phyloP scores from a whole-genome alignment of 2,113 vertebrate species.

The Sardina pilchardus region DNA sequence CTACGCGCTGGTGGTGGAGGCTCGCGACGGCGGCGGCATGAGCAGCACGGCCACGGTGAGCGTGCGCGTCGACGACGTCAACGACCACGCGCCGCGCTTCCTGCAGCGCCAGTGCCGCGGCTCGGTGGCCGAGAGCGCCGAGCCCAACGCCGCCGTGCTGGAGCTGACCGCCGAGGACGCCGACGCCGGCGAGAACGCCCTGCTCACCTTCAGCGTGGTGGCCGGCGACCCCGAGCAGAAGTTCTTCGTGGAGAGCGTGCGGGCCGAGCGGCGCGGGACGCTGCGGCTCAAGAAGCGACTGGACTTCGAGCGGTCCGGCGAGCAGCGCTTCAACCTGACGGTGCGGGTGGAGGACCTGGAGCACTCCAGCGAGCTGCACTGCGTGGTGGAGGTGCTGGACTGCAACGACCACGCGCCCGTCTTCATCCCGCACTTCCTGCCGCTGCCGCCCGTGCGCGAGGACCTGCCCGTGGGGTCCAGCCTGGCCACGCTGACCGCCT shows the following conservation, averaged over 20 bases:
- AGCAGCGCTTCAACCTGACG: constrained; percentile 84
- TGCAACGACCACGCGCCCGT: constrained; percentile 84
- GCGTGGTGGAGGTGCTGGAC: constrained; percentile 83
- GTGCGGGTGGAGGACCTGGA: constrained; percentile 83
- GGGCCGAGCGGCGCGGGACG: constrained; percentile 75
- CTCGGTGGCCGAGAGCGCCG: constrained; percentile 74
- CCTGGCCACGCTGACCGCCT: constrained; percentile 75
- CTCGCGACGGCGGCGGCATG: constrained; percentile 83
- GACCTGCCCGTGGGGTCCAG: constrained; percentile 77
- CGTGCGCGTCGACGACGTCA: constrained; percentile 77
- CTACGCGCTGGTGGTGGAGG: constrained; percentile 81
- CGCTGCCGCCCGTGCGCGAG: constrained; percentile 75
- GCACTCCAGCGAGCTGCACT: constrained; percentile 80
- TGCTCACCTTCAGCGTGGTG: constrained; percentile 80
- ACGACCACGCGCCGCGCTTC: constrained; percentile 82
- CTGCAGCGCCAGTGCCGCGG: constrained; percentile 70
- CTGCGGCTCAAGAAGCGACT: constrained; percentile 79
- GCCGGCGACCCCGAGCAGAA: constrained; percentile 84
- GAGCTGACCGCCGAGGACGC: constrained; percentile 77
- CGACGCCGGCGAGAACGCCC: constrained; percentile 79
- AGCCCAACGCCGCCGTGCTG: constrained; percentile 75
- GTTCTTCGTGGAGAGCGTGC: constrained; percentile 80
- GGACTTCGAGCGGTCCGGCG: constrained; percentile 82
- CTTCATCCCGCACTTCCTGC: constrained; percentile 79
- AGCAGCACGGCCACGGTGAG: constrained; percentile 82